Conservation (phyloP, 2,888 invertebrate genomes). For the Eledona agricola region DNA sequence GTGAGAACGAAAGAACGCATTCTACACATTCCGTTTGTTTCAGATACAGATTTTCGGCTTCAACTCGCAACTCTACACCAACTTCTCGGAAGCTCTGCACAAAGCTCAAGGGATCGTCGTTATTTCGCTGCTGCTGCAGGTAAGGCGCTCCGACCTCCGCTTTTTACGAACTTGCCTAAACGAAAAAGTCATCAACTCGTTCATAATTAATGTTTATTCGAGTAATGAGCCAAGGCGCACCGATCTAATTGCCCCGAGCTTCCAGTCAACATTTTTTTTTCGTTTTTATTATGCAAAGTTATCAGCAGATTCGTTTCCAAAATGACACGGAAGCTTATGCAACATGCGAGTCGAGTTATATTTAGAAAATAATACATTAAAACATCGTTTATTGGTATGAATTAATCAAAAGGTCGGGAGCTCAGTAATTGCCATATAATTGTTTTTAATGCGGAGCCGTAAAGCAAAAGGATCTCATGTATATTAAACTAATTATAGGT, state of each 20-base stretch:
- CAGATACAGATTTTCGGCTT: slow-evolving; percentile 99
- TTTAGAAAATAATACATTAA: too few species aligned
- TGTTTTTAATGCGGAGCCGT: slow-evolving; percentile 2
- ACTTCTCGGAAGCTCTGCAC: slow-evolving; percentile 93
- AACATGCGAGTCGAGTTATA: too few species aligned
- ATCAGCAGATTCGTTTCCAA: too few species aligned
- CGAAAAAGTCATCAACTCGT: slow-evolving; percentile 17
- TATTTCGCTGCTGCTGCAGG: slow-evolving; percentile 93
- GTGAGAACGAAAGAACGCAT: slow-evolving; percentile 51
- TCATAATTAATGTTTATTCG: slow-evolving; percentile 33
- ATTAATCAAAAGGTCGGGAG: too few species aligned
- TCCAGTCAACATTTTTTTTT: slow-evolving; percentile 12
- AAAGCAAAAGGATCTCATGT: slow-evolving; percentile 15
- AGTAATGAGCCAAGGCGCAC: slow-evolving; percentile 26
- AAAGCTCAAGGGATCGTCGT: slow-evolving; percentile 96
- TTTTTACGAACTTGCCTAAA: not conserved
- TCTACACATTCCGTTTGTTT: slow-evolving; percentile 60
- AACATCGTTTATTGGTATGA: too few species aligned
- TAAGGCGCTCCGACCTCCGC: slow-evolving; percentile 61
- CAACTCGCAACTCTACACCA: slow-evolving; percentile 96
- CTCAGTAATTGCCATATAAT: not conserved
- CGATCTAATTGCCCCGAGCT: slow-evolving; percentile 17
- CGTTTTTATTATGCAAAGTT: not conserved
- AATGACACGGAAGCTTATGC: too few species aligned
- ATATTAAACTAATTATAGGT: slow-evolving; percentile 19